A percentile compares a stretch with the other conserved stretches of the same genome.
Conservation (phyloP, 2,797 vertebrate species). For the Enteromius thamalakanensis region DNA sequence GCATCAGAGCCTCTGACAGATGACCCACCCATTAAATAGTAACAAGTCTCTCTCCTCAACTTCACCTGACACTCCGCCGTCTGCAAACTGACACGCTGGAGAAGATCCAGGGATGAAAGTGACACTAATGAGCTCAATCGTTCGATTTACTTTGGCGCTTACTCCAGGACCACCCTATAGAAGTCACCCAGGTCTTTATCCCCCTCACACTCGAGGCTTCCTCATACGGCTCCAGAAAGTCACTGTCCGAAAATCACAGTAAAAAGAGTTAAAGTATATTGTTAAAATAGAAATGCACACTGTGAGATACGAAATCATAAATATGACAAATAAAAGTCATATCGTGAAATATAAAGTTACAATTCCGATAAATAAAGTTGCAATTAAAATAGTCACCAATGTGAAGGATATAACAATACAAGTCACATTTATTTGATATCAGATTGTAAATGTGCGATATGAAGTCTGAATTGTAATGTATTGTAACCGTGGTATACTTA, state of each 20-base stretch:
- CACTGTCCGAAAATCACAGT: neutral
- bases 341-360: neutral
- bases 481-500: too few relatives aligned
- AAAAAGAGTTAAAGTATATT: neutral
- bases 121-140: slow-evolving; percentile 73
- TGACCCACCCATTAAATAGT: slow-evolving; percentile 78
- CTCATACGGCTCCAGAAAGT: neutral
- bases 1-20: slow-evolving; percentile 68
- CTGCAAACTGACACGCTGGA: slow-evolving; percentile 70
- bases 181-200: slow-evolving; percentile 1
- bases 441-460: neutral
- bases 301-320: neutral
- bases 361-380: neutral
- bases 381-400: neutral
- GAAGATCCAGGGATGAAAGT: slow-evolving; percentile 71
- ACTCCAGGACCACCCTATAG: slow-evolving; percentile 45
- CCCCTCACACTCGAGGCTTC: neutral
- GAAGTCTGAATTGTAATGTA: neutral
- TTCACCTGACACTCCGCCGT: slow-evolving; percentile 55
- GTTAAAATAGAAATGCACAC: neutral
- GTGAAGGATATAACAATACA: neutral
- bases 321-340: neutral
- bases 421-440: neutral
- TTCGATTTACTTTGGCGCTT: slow-evolving; percentile 64
- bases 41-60: slow-evolving; percentile 67